phyloP scores from a whole-genome alignment of 2,797 vertebrate species.

The Anas acuta region DNA sequence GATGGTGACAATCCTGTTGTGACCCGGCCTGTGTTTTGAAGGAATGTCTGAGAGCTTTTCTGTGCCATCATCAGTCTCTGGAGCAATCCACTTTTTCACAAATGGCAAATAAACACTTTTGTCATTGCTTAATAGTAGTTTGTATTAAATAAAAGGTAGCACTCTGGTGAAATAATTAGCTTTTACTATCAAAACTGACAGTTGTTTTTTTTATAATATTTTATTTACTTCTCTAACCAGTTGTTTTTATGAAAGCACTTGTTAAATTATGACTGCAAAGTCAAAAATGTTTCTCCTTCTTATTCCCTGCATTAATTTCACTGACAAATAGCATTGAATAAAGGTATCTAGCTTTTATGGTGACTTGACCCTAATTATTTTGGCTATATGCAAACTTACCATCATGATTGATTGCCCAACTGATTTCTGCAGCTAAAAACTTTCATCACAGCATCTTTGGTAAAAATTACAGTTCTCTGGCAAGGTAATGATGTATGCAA shows the following conservation, averaged over 20 bases:
- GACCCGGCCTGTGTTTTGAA: neutral
- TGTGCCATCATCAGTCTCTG: neutral
- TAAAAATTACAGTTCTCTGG: slow-evolving; percentile 29
- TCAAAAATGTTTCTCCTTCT: neutral
- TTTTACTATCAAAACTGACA: neutral
- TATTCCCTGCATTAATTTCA: neutral
- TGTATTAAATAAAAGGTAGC: neutral
- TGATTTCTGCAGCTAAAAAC: neutral
- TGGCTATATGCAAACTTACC: neutral
- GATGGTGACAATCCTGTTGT: slow-evolving; percentile 19
- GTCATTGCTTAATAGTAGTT: neutral
- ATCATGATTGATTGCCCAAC: neutral
- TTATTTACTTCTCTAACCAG: slow-evolving; percentile 1
- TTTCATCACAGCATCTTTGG: neutral
- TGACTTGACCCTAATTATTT: slow-evolving; percentile 1
- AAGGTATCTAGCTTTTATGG: neutral
- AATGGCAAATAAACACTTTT: neutral
- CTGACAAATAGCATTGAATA: neutral
- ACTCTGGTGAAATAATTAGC: neutral
- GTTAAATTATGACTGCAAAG: neutral
- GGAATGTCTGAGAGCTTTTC: neutral
- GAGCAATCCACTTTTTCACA: neutral
- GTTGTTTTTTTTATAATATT: neutral
- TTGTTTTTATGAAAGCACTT: neutral
- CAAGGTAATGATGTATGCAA: slow-evolving; percentile 29